These are phyloP conservation scores for Petaurus breviceps DNA, from an alignment of 2,113 vertebrate species.

Conservation along the genomic window DNA sequence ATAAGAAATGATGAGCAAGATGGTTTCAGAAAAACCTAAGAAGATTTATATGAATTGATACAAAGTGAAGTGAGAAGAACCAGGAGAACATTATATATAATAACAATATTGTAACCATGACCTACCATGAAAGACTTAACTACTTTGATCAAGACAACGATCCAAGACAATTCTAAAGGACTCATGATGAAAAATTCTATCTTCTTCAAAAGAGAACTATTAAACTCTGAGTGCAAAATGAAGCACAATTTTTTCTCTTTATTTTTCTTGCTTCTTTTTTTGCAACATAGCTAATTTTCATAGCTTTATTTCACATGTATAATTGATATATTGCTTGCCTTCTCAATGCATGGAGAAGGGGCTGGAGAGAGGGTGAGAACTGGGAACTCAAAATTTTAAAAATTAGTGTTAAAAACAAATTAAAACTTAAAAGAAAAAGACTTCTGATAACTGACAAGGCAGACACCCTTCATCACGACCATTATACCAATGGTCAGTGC, in stretches of 20 bases:
- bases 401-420: not conserved
- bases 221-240: not conserved
- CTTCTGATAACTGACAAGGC: not conserved
- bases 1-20: not conserved
- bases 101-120: not conserved
- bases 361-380: not conserved
- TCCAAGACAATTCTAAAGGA: not conserved
- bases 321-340: not conserved
- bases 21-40: not conserved
- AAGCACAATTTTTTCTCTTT: not conserved
- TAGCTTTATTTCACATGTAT: not conserved
- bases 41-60: not conserved
- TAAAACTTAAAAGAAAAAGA: not conserved
- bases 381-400: not conserved
- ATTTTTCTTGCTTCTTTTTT: not conserved
- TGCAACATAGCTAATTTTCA: not conserved
- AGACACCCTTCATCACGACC: not conserved
- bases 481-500: too few species aligned
- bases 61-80: not conserved
- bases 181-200: not conserved
- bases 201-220: not conserved
- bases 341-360: not conserved
- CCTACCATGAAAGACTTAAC: not conserved
- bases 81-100: not conserved
- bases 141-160: not conserved